phyloP scores from a whole-genome alignment of 2,797 vertebrate genomes.

The Gymnodraco acuticeps region DNA sequence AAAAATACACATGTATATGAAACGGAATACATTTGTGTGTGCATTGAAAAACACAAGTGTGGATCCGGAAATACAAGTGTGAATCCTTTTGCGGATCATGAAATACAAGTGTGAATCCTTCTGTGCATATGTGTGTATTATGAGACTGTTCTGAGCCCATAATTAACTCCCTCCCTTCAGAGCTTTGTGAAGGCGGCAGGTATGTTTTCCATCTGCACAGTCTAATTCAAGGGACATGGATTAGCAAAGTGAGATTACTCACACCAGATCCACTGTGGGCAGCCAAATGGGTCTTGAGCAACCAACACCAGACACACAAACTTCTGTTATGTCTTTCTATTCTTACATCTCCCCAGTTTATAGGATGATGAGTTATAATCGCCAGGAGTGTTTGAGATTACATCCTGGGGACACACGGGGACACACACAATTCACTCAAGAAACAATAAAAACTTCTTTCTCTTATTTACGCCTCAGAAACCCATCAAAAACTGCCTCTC shows the following conservation, averaged over 20 bases:
- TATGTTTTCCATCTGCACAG: constrained; percentile 61
- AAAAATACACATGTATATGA: too few relatives aligned
- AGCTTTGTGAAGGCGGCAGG: constrained; percentile 49
- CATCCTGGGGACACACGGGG: neutral
- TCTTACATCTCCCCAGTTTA: neutral
- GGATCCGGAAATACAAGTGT: too few relatives aligned
- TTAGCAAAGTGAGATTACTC: constrained; percentile 42
- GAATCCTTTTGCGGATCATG: too few relatives aligned
- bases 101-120: too few relatives aligned
- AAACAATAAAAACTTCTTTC: neutral
- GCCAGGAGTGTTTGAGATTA: neutral
- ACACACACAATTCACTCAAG: neutral
- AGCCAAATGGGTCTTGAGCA: constrained; percentile 24
- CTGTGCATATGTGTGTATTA: too few relatives aligned
- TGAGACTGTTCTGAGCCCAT: too few relatives aligned
- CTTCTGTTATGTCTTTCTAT: neutral
- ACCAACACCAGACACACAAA: constrained; percentile 5
- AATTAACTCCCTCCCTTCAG: constrained; percentile 57
- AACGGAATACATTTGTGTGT: too few relatives aligned
- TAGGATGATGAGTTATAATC: constrained; percentile 11
- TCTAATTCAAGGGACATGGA: constrained; percentile 45
- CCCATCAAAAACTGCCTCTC: neutral
- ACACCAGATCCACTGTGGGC: constrained; percentile 32
- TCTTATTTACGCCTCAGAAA: neutral
- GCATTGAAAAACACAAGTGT: too few relatives aligned